Base-by-base conservation (phyloP, 2,797 vertebrate genomes). In the Pipistrellus nathusii region DNA sequence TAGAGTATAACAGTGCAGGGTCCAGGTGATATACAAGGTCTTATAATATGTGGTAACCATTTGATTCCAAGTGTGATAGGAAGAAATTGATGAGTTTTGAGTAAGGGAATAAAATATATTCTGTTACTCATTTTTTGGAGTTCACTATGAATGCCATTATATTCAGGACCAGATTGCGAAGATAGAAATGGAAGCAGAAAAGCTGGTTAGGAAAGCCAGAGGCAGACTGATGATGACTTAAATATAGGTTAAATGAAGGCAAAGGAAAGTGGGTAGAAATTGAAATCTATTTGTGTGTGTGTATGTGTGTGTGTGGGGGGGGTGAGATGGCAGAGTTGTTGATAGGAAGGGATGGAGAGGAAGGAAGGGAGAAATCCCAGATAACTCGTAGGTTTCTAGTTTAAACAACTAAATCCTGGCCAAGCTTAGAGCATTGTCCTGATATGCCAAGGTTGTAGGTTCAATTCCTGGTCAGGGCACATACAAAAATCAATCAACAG, bases 71-170 rank as follows among this genome's bases (percentile, higher is more conserved):
- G 57, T 53, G 3, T 48, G 14, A 59, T 75, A 41, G 46, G 57
- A 62, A 91, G 71, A 92, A 90, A 90, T 15, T 20, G 35, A 59
- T 57, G 90, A 88, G 46, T 51, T 81, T 77, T 71, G 32, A 78
- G 69, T n/a, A 69, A 90, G 23, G 68, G 3, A 66, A 20, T 62
- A 62, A 30, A n/a, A 84, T 20, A 0, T 51, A 20, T 41, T n/a
- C n/a, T 75, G 25, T 38, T 53, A n/a, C 1, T 7, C n/a, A 41
- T 38, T 66, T 85, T 90, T 86, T 44, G 12, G 55, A 66, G n/a
- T 48, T 91, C 30, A 8, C n/a, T 48, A 38, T 55, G 48, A 62
- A 80, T 86, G 41, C 71, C 35, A 18, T 25, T 62, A 41, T 3
- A 32, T 85, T 78, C 57, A 71, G 38, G 73, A 12, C 11, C 62